Percentiles rank a stretch among this genome's conserved stretches.
Evolutionary conservation across 2,797 vertebrate species (phyloP).

Genomic region (Neosilurus mollespiculum): DNA sequence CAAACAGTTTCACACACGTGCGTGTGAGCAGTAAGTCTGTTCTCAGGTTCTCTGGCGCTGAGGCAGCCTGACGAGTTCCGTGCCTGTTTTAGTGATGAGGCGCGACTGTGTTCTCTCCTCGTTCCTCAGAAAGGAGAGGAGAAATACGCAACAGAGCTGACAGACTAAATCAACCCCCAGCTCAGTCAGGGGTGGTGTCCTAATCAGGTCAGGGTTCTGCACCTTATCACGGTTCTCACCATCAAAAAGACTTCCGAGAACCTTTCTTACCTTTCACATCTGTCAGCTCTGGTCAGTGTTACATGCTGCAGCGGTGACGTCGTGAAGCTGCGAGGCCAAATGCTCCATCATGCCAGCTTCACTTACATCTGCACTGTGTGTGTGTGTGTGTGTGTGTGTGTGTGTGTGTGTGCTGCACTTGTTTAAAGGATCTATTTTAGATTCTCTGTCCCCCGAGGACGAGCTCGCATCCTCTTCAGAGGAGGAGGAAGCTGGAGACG

Average conservation of each 20-base stretch:
- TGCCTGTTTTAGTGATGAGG: conserved; percentile 71
- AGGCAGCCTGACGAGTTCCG: conserved; percentile 73
- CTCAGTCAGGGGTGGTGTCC: conserved; percentile 19
- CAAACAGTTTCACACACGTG: conserved; percentile 47
- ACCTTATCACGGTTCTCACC: conserved; percentile 18
- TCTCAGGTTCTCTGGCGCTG: conserved; percentile 67
- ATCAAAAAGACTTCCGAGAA: neutral
- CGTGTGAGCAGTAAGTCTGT: conserved; percentile 48
- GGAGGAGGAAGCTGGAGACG: conserved; percentile 56
- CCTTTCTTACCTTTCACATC: neutral
- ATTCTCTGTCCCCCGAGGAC: conserved; percentile 70
- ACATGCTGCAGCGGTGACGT: neutral
- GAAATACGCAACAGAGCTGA: conserved; percentile 69
- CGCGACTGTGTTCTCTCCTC: conserved; percentile 72
- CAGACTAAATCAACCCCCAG: conserved; percentile 68
- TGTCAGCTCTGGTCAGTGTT: neutral
- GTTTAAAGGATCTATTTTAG: conserved; percentile 78
- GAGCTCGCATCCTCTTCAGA: conserved; percentile 72
- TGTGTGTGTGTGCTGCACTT: conserved; percentile 63
- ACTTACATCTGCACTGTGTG: conserved; percentile 77
- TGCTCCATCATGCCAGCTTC: conserved; percentile 78
- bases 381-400: conserved; percentile 56
- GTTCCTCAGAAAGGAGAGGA: conserved; percentile 73
- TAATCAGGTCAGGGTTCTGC: conserved; percentile 59
- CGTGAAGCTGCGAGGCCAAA: conserved; percentile 69